Conservation (phyloP, 2,113 vertebrate genomes). For the Motacilla tschutschensis region DNA sequence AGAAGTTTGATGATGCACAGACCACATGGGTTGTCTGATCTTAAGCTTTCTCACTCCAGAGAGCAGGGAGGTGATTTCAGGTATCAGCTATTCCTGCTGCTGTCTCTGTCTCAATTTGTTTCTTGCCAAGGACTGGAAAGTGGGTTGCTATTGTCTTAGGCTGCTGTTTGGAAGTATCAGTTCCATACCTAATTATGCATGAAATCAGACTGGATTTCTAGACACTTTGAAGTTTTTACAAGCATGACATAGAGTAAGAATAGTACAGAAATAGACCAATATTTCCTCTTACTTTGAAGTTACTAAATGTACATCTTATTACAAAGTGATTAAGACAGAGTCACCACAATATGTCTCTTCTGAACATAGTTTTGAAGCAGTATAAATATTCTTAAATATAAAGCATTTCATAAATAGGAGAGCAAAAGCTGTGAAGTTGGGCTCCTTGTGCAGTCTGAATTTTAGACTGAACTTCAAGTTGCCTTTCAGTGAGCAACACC, state of each 20-base stretch:
- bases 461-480: neutral
- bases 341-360: neutral
- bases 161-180: neutral
- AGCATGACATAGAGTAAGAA: constrained; percentile 9
- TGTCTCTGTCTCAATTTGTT: neutral
- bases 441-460: neutral
- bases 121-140: neutral
- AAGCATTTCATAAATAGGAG: neutral
- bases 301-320: constrained; percentile 42
- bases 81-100: neutral
- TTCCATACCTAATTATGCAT: constrained; percentile 32
- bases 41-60: neutral
- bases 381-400: neutral
- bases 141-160: constrained; percentile 10
- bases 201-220: constrained; percentile 6
- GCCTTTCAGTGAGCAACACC: neutral
- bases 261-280: neutral
- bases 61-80: neutral
- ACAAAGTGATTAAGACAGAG: constrained; percentile 25
- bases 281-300: constrained; percentile 39
- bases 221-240: constrained; percentile 52
- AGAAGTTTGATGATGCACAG: neutral
- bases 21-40: neutral
- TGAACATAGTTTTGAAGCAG: neutral
- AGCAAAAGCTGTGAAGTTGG: neutral